phyloP scores from a whole-genome alignment of 2,888 invertebrate genomes.

The Lumbricus terrestris region DNA sequence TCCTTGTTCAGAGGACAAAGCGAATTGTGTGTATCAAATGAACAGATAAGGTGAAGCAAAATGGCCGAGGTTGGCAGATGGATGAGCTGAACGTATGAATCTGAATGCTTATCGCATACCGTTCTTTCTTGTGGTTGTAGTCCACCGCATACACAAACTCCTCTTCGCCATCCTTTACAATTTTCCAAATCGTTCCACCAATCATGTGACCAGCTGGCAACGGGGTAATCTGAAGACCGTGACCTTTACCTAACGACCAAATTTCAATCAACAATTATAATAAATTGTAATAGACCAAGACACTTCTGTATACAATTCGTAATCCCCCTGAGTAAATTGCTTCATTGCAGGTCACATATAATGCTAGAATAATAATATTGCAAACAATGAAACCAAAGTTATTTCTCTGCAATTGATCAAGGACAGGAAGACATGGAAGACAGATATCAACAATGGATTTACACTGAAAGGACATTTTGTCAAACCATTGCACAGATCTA shows the following conservation, averaged over 20 bases:
- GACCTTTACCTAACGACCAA: slow-evolving; percentile 77
- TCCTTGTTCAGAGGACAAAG: too few relatives aligned
- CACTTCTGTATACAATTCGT: background rate
- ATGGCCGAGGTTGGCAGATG: too few relatives aligned
- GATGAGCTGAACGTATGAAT: background rate
- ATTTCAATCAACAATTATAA: background rate
- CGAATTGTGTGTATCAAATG: too few relatives aligned
- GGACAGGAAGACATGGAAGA: too few relatives aligned
- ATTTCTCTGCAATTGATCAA: too few relatives aligned
- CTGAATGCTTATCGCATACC: background rate
- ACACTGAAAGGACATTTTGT: too few relatives aligned
- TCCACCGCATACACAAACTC: slow-evolving; percentile 97
- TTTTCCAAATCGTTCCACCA: slow-evolving; percentile 98
- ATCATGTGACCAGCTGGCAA: slow-evolving; percentile 95
- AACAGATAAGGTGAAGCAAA: too few relatives aligned
- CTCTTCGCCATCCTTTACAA: slow-evolving; percentile 95
- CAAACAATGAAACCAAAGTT: too few relatives aligned
- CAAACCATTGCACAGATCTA: too few relatives aligned
- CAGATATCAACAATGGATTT: too few relatives aligned
- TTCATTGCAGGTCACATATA: background rate
- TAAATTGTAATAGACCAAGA: too few relatives aligned
- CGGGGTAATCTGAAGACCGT: slow-evolving; percentile 89
- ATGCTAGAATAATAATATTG: too few relatives aligned
- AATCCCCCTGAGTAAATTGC: background rate
- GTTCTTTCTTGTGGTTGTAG: slow-evolving; percentile 97